These are phyloP conservation scores for Muntiacus reevesi DNA, from an alignment of 2,113 vertebrate species.

Conservation along the genomic window DNA sequence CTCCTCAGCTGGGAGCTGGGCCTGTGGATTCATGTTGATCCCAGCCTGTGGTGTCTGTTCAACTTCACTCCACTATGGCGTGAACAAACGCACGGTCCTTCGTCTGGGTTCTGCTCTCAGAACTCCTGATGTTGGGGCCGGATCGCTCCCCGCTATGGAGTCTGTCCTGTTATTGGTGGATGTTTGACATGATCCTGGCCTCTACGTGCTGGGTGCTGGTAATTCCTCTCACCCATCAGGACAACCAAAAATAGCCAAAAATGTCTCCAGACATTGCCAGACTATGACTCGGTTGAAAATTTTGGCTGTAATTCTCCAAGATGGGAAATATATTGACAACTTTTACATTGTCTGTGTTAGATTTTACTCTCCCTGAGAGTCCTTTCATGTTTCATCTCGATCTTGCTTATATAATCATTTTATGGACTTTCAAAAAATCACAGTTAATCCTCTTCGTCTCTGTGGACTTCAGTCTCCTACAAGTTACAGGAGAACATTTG, in stretches of 20 bases:
- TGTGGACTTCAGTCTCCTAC: not conserved
- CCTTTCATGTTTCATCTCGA: not conserved
- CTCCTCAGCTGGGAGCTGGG: too few relatives aligned
- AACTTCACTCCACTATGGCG: fast-evolving
- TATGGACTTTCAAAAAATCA: not conserved
- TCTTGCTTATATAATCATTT: not conserved
- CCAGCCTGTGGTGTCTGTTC: fast-evolving
- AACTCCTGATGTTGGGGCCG: fast-evolving
- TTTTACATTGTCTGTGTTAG: not conserved
- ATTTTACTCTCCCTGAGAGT: not conserved
- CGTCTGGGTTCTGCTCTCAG: not conserved
- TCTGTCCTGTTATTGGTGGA: fast-evolving
- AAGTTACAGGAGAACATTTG: not conserved
- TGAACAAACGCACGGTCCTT: fast-evolving
- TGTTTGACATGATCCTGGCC: not conserved
- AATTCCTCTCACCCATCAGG: not conserved
- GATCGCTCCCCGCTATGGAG: fast-evolving
- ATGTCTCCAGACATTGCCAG: too few relatives aligned
- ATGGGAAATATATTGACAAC: too few relatives aligned
- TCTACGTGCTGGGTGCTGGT: fast-evolving
- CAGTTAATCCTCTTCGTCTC: not conserved
- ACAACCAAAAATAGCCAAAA: not conserved
- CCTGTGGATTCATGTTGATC: not conserved
- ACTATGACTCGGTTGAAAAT: not conserved
- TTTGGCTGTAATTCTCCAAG: not conserved